phyloP scores from a whole-genome alignment of 2,797 vertebrate genomes.

The Sternarchorhynchus goeldii region DNA sequence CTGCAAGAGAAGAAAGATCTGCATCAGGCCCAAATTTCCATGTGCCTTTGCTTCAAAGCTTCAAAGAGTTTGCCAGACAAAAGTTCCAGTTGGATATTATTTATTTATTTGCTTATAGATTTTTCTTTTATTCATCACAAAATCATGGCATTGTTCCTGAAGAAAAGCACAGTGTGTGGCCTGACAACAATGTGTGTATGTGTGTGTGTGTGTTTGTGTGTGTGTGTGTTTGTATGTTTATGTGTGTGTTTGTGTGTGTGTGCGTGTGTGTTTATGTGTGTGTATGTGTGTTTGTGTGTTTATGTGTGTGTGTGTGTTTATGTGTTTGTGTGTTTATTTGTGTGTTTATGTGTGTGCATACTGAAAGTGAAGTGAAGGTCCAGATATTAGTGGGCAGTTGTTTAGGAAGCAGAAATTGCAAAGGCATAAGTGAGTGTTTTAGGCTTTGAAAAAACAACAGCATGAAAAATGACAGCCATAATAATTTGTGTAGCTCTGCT shows the following conservation, averaged over 20 bases:
- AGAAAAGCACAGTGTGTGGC: slow-evolving; percentile 37
- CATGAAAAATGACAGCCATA: not conserved
- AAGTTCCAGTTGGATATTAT: slow-evolving; percentile 40
- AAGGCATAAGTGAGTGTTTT: not conserved
- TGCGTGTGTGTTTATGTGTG: no score
- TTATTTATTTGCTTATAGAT: slow-evolving; percentile 39
- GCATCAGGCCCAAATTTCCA: slow-evolving; percentile 18
- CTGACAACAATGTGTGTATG: slow-evolving; percentile 8
- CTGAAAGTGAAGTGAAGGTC: not conserved
- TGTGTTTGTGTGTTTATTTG: no score
- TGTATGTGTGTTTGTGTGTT: not conserved
- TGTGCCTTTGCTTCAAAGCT: slow-evolving; percentile 11
- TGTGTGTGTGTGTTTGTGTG: not conserved
- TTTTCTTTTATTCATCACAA: slow-evolving; percentile 31
- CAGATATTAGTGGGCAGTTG: not conserved
- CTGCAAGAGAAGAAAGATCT: not conserved
- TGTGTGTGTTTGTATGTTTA: no score
- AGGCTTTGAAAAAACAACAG: not conserved
- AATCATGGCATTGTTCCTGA: slow-evolving; percentile 20
- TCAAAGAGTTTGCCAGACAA: slow-evolving; percentile 44
- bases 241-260: no score
- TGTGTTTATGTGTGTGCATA: not conserved
- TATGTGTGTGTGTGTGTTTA: not conserved
- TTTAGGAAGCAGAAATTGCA: not conserved
- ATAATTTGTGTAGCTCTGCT: not conserved